Base-by-base conservation (phyloP, 2,888 invertebrate genomes). In the Drosophila subsilvestris region DNA sequence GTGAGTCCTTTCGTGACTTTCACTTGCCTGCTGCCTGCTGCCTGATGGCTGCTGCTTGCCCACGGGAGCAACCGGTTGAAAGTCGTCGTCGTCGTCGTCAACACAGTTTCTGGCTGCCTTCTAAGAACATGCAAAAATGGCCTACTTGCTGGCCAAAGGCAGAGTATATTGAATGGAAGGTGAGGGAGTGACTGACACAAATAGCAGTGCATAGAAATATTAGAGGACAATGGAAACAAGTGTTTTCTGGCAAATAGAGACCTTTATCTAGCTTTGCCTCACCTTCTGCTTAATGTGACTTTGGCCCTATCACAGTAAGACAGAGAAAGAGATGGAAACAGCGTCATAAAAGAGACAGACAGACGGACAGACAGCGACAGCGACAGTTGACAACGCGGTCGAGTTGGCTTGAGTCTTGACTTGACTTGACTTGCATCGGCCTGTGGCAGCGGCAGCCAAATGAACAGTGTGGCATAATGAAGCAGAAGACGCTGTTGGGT, bases 31-130 rank as follows among this genome's bases (percentile, higher is more conserved):
- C 32, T 22, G 17, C 29, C 18, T 50, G 29, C 32, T 63, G 67
- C 48, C 49, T 45, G 44, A 43, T 20, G 18, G 48, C 20, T 45
- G 25, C 32, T 32, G 50, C 54, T 65, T 62, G 62, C 74, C 71
- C 74, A 67, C 54, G 80, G 80, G 86, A 82, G 70, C 87, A 85
- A 82, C 85, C 81, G 74, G 81, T 84, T 80, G 76, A 72, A 69
- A 83, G 66, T 65, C 62, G 62, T n/a, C 42, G 27, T 50, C 50
- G 47, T 20, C 42, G 18, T 17, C 48, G 14, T 32, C 42, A 20
- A 32, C 32, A 32, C 14, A 32, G 32, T 32, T 32, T 44, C 22
- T 37, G 43, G 20, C 32, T 22, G 74, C 44, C 25, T 45, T 59
- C 69, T 67, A 54, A 67, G 61, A 69, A 66, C 53, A 81, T 74